Evolutionary conservation across 2,113 vertebrate species (phyloP).

Genomic region (Uropsilus gracilis): DNA sequence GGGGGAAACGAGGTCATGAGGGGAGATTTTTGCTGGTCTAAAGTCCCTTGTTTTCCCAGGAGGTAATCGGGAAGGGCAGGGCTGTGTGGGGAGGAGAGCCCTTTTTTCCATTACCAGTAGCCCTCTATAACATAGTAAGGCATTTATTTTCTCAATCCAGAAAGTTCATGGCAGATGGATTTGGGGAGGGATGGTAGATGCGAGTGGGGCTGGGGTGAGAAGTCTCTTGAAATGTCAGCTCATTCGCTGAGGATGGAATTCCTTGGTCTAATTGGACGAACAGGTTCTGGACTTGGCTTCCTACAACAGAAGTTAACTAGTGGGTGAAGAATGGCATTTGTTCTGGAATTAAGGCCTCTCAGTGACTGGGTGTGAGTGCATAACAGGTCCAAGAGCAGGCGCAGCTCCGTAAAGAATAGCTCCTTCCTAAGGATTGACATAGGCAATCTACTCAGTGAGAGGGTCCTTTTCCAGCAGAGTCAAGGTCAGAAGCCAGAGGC

Average conservation of each 20-base stretch:
- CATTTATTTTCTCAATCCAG: neutral
- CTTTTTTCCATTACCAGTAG: neutral
- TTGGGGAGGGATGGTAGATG: rapidly evolving
- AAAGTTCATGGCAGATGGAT: neutral
- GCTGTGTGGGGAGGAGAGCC: neutral
- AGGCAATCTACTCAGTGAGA: neutral
- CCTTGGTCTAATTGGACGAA: neutral
- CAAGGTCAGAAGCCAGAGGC: neutral
- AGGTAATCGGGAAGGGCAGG: neutral
- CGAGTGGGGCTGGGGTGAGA: neutral
- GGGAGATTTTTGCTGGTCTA: neutral
- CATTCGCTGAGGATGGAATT: neutral
- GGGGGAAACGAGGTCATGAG: neutral
- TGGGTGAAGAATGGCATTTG: neutral
- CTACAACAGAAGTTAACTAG: neutral
- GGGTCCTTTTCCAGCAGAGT: neutral
- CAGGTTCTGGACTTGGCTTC: neutral
- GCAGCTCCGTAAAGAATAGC: neutral
- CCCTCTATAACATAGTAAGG: neutral
- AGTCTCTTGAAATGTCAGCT: neutral
- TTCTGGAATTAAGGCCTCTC: neutral
- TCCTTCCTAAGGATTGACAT: neutral
- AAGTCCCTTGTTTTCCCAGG: neutral
- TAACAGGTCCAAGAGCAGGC: neutral
- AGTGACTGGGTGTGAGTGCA: neutral